Evolutionary conservation across 2,113 vertebrate genomes (phyloP).

Genomic region (Euleptes europaea): DNA sequence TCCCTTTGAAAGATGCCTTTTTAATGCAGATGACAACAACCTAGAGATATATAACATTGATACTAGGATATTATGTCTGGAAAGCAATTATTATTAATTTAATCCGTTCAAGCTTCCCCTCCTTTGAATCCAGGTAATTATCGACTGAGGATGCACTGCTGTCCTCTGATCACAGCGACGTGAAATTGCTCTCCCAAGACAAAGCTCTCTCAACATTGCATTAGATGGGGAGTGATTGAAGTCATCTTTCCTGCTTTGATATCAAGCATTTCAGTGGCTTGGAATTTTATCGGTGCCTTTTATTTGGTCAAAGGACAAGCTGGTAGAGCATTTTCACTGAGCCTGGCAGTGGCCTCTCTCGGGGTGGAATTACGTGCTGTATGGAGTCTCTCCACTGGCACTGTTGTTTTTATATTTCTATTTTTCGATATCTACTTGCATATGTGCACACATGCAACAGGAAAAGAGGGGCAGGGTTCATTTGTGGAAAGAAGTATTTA

Average conservation of each 20-base stretch:
- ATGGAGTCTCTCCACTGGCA: background rate
- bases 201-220: constrained; percentile 23
- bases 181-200: constrained; percentile 34
- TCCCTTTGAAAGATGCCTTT: constrained; percentile 50
- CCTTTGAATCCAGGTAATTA: constrained; percentile 66
- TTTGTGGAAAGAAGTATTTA: background rate
- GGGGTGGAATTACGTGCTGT: background rate
- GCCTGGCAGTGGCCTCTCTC: background rate
- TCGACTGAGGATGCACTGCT: constrained; percentile 33
- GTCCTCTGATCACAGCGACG: constrained; percentile 26
- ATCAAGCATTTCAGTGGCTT: constrained; percentile 40
- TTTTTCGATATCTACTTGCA: background rate
- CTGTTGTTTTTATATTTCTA: background rate
- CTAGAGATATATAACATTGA: constrained; percentile 56
- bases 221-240: constrained; percentile 57
- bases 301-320: background rate
- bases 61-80: constrained; percentile 15
- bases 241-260: constrained; percentile 38
- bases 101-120: constrained; percentile 39
- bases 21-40: constrained; percentile 44
- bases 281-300: constrained; percentile 3
- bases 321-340: constrained; percentile 38
- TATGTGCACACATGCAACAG: background rate
- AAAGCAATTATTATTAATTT: constrained; percentile 12
- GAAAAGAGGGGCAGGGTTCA: background rate